Evolutionary conservation across 2,113 vertebrate species (phyloP), one percentile per base, ranked within the genome.

Genomic region (Sinocyclocheilus anshuiensis): DNA sequence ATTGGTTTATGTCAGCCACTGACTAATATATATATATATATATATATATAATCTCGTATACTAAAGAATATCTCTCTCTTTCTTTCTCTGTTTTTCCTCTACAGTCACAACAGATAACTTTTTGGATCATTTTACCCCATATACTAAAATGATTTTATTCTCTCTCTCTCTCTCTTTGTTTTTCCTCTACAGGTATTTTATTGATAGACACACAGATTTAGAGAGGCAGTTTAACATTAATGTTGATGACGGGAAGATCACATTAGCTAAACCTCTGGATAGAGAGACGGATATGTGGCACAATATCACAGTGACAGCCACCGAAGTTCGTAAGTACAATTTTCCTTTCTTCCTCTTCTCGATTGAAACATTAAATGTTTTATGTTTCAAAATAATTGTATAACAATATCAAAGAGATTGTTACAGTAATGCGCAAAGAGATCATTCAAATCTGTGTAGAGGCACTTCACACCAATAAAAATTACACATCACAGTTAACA

Each of bases 151-250:
- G 53, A 33, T 48, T 16, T 9, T 59, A 18, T 67, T 20, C 4
- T 57, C 18, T 57, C 55, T 59, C 18, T 55, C 53, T 78, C 33
- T 87, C 69, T 89, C 92, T 10, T 93, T 92, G 91, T 50, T 10
- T 94, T 92, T 91, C 12, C 36, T 39, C 61, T 92, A 84, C 90
- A 99, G 98, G 96, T 99, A 99, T 94, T 98, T 97, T 91, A 99
- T 99, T 57, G 98, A 99, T 93, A 97, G 98, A 4, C 97, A 99
- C 89, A 99, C 97, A 20, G 98, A 99, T 93, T 95, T 99, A 88
- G 98, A 99, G 94, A 96, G 98, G 84, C 97, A 99, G 91, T 99
- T 99, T 94, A 99, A 99, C 95, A 96, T 99, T 86, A 97, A 99
- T 0, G 97, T 96, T 69, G 97, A 99, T 20, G 96, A 99, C 9